phyloP scores from a whole-genome alignment of 2,888 invertebrate species.

The Gastracanthus pulcherrimus region DNA sequence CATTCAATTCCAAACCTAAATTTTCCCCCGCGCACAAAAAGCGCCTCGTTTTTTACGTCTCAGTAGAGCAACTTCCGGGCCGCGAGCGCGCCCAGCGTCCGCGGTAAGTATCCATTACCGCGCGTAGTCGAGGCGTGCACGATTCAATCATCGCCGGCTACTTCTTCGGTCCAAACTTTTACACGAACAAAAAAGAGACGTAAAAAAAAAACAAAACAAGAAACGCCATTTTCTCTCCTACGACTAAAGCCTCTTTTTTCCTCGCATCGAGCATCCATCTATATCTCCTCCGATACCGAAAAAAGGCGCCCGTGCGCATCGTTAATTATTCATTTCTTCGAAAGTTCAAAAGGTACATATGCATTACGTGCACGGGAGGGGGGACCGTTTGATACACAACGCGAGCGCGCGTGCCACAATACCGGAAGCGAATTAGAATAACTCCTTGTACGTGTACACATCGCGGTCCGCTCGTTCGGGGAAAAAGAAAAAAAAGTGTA shows the following conservation, averaged over 20 bases:
- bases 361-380: too few species aligned
- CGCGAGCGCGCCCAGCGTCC: not conserved
- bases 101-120: conserved; percentile 27
- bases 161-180: not conserved
- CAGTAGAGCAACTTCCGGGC: conserved; percentile 4
- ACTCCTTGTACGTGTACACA: not conserved
- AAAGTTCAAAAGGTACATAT: not conserved
- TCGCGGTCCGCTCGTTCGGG: not conserved
- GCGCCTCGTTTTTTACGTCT: not conserved
- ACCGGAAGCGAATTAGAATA: conserved; percentile 36
- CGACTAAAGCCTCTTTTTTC: too few species aligned
- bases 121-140: not conserved
- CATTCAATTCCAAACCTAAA: not conserved
- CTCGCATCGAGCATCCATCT: too few species aligned
- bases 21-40: not conserved
- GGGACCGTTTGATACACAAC: too few species aligned
- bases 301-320: too few species aligned
- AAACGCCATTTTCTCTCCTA: not conserved
- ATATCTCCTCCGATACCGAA: too few species aligned
- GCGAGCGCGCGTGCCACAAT: not conserved
- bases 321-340: too few species aligned
- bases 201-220: too few species aligned
- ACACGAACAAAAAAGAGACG: not conserved
- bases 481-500: conserved; percentile 7
- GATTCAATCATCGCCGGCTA: conserved; percentile 37